Base-by-base conservation (phyloP, 2,888 invertebrate species). In the Thalpophila matura region DNA sequence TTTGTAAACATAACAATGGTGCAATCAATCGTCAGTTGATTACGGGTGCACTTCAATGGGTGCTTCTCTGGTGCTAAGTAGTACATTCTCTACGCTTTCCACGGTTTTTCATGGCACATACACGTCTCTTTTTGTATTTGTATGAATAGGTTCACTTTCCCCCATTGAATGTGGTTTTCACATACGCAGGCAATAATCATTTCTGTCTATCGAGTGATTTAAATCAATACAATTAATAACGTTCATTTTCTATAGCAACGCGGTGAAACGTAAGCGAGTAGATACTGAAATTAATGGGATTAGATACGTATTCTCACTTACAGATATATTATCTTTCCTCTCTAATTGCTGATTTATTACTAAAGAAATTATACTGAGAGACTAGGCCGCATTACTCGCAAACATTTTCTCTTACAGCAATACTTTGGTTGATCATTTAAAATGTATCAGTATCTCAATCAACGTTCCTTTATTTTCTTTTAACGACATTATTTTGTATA, bases 61-160 rank as follows among this genome's bases (percentile, higher is more conserved):
- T 59, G 63, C 45, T 56, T 57, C 65, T 51, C 42, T 45, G 56
- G 40, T 29, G 24, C 26, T 53, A 43, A 54, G 43, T 38, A 42
- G 55, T 58, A 42, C 55, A 58, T 63, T 58, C 58, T 73, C 62
- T 68, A 63, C 69, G 76, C 78, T 80, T 82, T 80, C 76, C 74
- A 78, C 69, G 27, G 67, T 75, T 84, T 80, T 85, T 76, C 77
- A 80, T 81, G 53, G 55, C 57, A 65, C 60, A 62, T 63, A 56
- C 66, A 56, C 33, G 29, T 54, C 45, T 58, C 58, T 71, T 79
- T 81, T 79, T 81, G 69, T 79, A 56, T 77, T 64, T 62, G 16
- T 73, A 77, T 79, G 74, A 73, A 81, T 81, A 60, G 75, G 61
- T 81, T 81, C 76, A 83, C 86, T 85, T 86, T 84, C 82, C 69